Conservation (phyloP, 2,888 invertebrate species). For the Cephus spinipes region DNA sequence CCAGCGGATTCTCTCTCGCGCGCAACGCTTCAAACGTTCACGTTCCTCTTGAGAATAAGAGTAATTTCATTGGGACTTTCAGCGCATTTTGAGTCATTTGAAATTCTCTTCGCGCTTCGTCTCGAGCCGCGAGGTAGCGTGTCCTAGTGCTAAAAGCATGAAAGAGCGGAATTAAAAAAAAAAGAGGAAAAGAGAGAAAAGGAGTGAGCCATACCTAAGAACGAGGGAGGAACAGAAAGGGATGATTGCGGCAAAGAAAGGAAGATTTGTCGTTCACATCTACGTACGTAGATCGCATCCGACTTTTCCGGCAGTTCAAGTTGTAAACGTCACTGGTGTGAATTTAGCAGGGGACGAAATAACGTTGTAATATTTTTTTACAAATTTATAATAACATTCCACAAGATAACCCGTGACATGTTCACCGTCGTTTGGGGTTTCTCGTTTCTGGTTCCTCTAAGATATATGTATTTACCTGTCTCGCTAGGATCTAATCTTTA, state of each 20-base stretch:
- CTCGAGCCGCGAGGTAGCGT: neutral
- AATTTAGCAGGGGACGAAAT: neutral
- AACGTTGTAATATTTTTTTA: neutral
- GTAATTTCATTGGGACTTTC: neutral
- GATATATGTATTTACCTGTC: neutral
- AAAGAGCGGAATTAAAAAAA: neutral
- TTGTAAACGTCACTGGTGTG: neutral
- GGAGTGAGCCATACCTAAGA: too few relatives aligned
- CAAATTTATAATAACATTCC: neutral
- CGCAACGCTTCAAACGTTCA: neutral
- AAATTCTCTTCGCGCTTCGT: neutral
- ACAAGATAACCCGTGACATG: neutral
- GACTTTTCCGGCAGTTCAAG: neutral
- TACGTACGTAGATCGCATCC: neutral
- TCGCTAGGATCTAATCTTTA: neutral
- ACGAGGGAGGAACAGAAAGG: neutral
- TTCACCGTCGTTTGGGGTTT: neutral
- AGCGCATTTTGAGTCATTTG: neutral
- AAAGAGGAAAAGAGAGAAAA: neutral
- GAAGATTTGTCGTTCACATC: neutral
- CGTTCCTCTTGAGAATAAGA: slow-evolving; percentile 2
- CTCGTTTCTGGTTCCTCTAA: neutral
- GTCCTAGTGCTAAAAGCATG: neutral
- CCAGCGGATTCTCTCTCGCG: neutral
- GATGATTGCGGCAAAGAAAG: neutral